Base-by-base conservation (phyloP, 2,113 vertebrate species). In the Lepidothrix coronata region DNA sequence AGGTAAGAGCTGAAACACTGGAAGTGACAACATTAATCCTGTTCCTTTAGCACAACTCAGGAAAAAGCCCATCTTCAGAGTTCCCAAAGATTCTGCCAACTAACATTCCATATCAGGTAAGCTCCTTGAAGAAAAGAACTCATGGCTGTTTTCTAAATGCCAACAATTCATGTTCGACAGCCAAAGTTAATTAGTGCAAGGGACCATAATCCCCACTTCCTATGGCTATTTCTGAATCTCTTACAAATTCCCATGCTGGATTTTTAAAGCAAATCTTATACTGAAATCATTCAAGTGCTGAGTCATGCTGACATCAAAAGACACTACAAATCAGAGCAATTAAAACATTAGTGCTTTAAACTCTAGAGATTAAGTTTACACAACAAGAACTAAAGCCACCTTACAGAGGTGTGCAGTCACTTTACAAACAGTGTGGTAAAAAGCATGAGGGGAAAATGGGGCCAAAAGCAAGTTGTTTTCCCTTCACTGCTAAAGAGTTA, bases 281-380 rank as follows among this genome's bases (percentile, higher is more conserved):
- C 7, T 31, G 25, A 89, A 95, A n/a, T 18, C 8, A 62, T 59
- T 67, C 20, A 63, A 80, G 52, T 68, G 82, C 92, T 81, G 88
- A 96, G 79, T 94, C 95, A 96, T 54, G 28, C 57, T 91, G 82
- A 95, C 82, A 88, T 14, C 23, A 55, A 24, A 58, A 80, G 57
- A 71, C 21, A 43, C 12, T 41, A 57, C 33, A 70, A 89, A 85
- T 44, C 73, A 82, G 59, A 91, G 57, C 73, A 73, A 81, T 61
- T 61, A 61, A 61, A 81, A 7, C 46, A 75, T 24, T 2, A 75
- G 18, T 25, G 51, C 54, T 91, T 70, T 55, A 59, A 85, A 2
- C 12, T 76, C 54, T 23, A 25, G 8, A 82, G 46, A 74, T 80
- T 14, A 73, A 54, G 21, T 59, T 87, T 55, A 73, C 22, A 91